Conservation (phyloP, 1,140 invertebrate genomes). For the Ostrea edulis region DNA sequence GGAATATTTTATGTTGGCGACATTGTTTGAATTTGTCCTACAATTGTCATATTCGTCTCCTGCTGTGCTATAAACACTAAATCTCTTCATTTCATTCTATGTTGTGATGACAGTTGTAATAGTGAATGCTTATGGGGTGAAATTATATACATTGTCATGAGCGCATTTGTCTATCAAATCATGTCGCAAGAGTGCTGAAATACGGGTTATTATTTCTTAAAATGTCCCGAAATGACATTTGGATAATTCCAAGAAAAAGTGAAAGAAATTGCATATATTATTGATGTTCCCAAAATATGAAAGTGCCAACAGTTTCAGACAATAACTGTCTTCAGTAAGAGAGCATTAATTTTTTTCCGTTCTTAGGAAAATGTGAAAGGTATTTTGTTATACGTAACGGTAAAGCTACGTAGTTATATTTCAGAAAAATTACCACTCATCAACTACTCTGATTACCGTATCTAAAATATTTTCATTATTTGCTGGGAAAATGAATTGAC, state of each 20-base stretch:
- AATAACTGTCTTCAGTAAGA: background rate
- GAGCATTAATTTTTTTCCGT: background rate
- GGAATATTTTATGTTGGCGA: slow-evolving; percentile 8
- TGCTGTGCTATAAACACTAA: background rate
- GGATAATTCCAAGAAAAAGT: background rate
- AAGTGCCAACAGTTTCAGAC: background rate
- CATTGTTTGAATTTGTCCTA: slow-evolving; percentile 22
- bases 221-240: slow-evolving; percentile 12
- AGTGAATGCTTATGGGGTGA: background rate
- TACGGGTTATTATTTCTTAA: background rate
- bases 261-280: background rate
- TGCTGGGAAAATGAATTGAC: slow-evolving; percentile 25
- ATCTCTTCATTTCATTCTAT: background rate
- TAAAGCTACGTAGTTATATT: background rate
- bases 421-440: background rate
- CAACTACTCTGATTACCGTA: background rate
- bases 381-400: background rate
- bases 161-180: background rate
- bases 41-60: background rate
- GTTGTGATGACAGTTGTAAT: background rate
- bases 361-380: background rate
- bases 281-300: background rate
- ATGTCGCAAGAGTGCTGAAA: background rate
- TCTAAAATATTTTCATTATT: slow-evolving; percentile 29
- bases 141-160: slow-evolving; percentile 9